Percentiles rank a stretch among this genome's conserved stretches.
phyloP scores from a whole-genome alignment of 2,888 invertebrate species.

The Philaethria dido region DNA sequence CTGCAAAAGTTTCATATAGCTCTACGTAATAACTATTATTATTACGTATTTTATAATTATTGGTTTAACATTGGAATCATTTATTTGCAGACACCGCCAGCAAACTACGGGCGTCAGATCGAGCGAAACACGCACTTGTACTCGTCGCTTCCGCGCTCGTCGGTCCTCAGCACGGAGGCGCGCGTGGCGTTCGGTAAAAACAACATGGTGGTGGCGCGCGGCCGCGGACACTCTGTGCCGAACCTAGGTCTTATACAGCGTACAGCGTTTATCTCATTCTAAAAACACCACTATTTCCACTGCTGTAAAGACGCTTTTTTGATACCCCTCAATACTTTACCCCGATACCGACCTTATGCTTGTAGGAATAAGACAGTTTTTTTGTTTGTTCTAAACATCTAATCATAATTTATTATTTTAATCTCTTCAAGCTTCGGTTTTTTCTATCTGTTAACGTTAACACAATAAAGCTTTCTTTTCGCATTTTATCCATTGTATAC shows the following conservation, averaged over 20 bases:
- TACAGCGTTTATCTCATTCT: slow-evolving; percentile 39
- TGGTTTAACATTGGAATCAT: background rate
- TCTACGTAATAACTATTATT: background rate
- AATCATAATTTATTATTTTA: background rate
- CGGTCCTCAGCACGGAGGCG: slow-evolving; percentile 81
- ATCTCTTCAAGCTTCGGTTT: background rate
- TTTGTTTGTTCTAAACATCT: background rate
- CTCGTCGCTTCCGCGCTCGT: slow-evolving; percentile 90
- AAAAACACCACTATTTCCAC: slow-evolving; percentile 43
- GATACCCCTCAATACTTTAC: background rate
- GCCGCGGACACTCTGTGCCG: slow-evolving; percentile 91
- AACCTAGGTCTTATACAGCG: slow-evolving; percentile 89
- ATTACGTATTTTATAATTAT: background rate
- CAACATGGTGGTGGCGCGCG: slow-evolving; percentile 75
- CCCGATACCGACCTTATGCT: background rate
- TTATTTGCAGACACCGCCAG: slow-evolving; percentile 87
- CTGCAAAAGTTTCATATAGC: no score
- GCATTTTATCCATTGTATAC: background rate
- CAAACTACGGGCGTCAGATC: slow-evolving; percentile 89
- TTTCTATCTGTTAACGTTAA: background rate
- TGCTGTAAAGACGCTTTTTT: slow-evolving; percentile 48
- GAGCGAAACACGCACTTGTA: slow-evolving; percentile 87
- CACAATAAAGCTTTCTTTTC: background rate
- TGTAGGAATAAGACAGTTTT: background rate
- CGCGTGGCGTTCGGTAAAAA: slow-evolving; percentile 91